phyloP scores from a whole-genome alignment of 2,113 vertebrate genomes.

The Puffinus mauretanicus region DNA sequence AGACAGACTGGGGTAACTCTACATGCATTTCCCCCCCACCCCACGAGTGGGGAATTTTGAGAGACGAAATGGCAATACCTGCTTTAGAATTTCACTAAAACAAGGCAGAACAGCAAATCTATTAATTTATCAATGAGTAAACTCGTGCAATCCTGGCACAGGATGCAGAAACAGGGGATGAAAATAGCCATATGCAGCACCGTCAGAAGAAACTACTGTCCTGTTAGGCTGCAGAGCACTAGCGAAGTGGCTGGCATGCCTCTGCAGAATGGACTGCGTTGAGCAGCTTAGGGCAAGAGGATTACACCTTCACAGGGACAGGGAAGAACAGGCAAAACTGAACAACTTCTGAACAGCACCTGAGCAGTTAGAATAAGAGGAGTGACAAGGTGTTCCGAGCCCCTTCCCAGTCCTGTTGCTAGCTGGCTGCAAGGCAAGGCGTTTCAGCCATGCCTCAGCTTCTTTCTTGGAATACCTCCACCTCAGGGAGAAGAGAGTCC shows the following conservation, averaged over 20 bases:
- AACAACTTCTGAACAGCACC: neutral
- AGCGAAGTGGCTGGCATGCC: neutral
- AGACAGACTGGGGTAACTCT: neutral
- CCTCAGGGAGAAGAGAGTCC: neutral
- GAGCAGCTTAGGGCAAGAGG: neutral
- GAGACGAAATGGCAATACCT: neutral
- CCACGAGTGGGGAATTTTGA: neutral
- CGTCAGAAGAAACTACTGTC: neutral
- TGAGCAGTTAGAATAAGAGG: neutral
- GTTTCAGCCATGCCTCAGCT: neutral
- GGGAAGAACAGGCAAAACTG: neutral
- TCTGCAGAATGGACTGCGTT: neutral
- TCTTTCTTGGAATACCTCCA: neutral
- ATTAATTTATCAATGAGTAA: neutral
- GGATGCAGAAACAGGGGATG: neutral
- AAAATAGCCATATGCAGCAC: neutral
- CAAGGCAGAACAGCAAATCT: neutral
- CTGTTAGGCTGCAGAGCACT: neutral
- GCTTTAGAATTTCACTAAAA: neutral
- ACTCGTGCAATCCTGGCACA: neutral
- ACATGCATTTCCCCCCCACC: neutral
- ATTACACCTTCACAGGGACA: neutral
- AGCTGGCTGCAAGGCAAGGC: neutral
- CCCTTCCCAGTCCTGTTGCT: neutral
- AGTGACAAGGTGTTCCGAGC: neutral